Conservation (phyloP, 2,113 vertebrate genomes). For the Pogona vitticeps region DNA sequence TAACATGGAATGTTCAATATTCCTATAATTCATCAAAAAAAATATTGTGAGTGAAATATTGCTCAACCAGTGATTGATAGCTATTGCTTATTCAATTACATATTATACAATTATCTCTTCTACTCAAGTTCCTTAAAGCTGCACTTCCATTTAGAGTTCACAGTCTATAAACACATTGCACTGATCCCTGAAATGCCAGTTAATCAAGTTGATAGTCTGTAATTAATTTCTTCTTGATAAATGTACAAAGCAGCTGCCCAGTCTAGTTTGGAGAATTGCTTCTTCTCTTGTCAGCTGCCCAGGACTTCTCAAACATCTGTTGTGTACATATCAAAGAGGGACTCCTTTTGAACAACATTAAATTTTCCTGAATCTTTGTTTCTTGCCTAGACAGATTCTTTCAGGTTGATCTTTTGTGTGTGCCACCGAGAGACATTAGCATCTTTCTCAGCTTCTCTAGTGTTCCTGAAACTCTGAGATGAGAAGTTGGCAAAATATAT, state of each 20-base stretch:
- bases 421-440: background rate
- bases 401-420: background rate
- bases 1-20: background rate
- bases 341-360: background rate
- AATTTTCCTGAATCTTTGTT: background rate
- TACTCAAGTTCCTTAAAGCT: background rate
- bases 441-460: conserved; percentile 28
- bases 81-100: background rate
- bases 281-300: background rate
- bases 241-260: background rate
- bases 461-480: background rate
- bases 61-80: background rate
- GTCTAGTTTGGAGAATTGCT: background rate
- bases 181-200: background rate
- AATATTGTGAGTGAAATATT: background rate
- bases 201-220: background rate
- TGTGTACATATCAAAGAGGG: background rate
- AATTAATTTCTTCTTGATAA: background rate
- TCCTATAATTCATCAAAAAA: background rate
- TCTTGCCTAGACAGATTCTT: background rate
- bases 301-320: background rate
- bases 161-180: background rate
- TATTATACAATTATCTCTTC: background rate
- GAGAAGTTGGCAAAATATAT: background rate
- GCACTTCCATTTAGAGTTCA: background rate